Base-by-base conservation (phyloP, 2,113 vertebrate genomes). In the Lota lota region DNA sequence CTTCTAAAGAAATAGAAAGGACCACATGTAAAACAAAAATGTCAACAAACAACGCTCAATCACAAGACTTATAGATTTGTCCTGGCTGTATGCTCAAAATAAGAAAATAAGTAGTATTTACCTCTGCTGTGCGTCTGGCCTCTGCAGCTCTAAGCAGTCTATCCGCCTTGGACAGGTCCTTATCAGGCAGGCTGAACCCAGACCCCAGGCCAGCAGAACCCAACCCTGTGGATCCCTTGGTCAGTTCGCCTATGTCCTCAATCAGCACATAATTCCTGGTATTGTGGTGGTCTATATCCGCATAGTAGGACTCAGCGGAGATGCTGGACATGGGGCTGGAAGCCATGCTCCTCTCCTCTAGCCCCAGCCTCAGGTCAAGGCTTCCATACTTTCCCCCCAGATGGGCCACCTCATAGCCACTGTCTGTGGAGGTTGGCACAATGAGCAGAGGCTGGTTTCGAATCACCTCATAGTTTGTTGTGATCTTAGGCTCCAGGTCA, bases 311-410 rank as follows among this genome's bases (percentile, higher is more conserved):
- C 84, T 99, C 97, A 63, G 97, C 94, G 73, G 97, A 98, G 85
- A 98, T 95, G 79, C 95, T 98, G 56, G 97, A 98, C 93, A 99
- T 97, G 36, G 97, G 97, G 76, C 96, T 97, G 75, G 96, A 96
- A 4, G 94, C 95, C 89, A 98, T 94, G 81, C 95, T 97, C 77
- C 96, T 94, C 78, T 98, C 97, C 2, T 98, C 96, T 81, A 99
- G 79, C 2, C 96, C 97, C 69, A 99, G 90, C 68, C 98, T 92
- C 73, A 99, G 92, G 68, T 99, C 97, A 77, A 99, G 90, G 74
- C 82, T 97, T 78, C 91, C 92, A 63, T 98, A 99, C 82, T 98
- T 99, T 73, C 93, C 93, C 36, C 94, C 91, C 2, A 97, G 90
- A 59, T 97, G 95, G 76, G 95, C 92, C 65, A 95, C 93, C 3